Evolutionary conservation across 1,140 invertebrate species (phyloP).

Genomic region (Bombyx mandarina): DNA sequence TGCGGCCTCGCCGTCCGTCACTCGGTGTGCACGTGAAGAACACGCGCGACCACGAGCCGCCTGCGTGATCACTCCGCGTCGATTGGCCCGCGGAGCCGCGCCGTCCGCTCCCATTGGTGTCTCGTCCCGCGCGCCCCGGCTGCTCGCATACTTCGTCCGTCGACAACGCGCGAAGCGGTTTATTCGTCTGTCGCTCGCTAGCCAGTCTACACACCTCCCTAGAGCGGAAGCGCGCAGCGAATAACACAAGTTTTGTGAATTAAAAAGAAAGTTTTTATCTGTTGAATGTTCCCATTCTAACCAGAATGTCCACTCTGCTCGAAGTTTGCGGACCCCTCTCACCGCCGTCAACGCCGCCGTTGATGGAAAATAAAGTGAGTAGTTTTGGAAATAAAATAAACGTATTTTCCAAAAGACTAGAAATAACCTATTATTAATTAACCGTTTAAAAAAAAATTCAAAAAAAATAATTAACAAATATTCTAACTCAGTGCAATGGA

Average conservation of each 20-base stretch:
- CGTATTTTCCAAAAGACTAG: neutral
- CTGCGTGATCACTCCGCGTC: constrained; percentile 62
- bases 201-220: constrained; percentile 40
- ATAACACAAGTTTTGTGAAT: constrained; percentile 55
- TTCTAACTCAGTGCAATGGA: constrained; percentile 45
- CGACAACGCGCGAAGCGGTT: constrained; percentile 49
- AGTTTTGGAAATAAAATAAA: constrained; percentile 23
- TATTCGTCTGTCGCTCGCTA: constrained; percentile 58
- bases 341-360: constrained; percentile 67
- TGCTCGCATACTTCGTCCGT: constrained; percentile 34
- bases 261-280: constrained; percentile 57
- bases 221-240: constrained; percentile 21
- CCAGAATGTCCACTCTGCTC: constrained; percentile 53
- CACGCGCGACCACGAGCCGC: constrained; percentile 70
- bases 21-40: constrained; percentile 72
- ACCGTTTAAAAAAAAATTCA: neutral
- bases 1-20: constrained; percentile 63
- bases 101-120: constrained; percentile 29
- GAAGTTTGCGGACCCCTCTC: constrained; percentile 67
- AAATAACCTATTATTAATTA: constrained; percentile 9
- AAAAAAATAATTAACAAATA: constrained; percentile 8
- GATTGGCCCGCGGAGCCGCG: constrained; percentile 63
- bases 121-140: constrained; percentile 22
- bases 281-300: constrained; percentile 46
- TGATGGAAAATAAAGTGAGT: constrained; percentile 68